phyloP scores from a whole-genome alignment of 2,888 invertebrate genomes.

The Anthrax anthrax region DNA sequence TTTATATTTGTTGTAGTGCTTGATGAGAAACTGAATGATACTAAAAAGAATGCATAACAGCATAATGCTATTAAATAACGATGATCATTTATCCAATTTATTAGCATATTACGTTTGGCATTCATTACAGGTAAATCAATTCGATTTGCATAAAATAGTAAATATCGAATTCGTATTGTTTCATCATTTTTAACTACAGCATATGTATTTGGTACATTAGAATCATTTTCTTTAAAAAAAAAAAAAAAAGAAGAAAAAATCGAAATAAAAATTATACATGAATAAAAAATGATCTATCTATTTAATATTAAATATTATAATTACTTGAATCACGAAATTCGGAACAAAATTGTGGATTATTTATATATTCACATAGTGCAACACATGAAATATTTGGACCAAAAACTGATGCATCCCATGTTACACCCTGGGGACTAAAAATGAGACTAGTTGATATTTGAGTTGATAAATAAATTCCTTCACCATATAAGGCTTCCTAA shows the following conservation, averaged over 20 bases:
- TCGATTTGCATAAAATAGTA: conserved; percentile 48
- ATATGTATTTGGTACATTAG: background rate
- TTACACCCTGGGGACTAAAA: conserved; percentile 56
- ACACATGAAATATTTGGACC: conserved; percentile 64
- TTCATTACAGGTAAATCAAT: background rate
- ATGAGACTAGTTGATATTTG: conserved; percentile 57
- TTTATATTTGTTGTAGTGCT: too few species aligned
- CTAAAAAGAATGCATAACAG: conserved; percentile 47
- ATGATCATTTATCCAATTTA: conserved; percentile 44
- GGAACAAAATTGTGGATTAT: conserved; percentile 47
- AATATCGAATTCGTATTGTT: conserved; percentile 56
- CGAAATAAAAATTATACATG: too few species aligned
- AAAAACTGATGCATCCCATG: conserved; percentile 61
- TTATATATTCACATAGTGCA: conserved; percentile 66
- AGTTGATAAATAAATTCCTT: conserved; percentile 60
- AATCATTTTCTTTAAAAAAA: background rate
- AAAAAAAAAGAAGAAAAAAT: too few species aligned
- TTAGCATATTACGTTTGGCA: conserved; percentile 3
- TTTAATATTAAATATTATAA: too few species aligned
- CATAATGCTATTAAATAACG: conserved; percentile 47
- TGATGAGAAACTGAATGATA: too few species aligned
- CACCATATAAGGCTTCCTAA: conserved; percentile 51
- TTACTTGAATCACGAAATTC: too few species aligned
- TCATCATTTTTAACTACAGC: conserved; percentile 59
- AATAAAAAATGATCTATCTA: too few species aligned